A percentile compares a stretch with the other conserved stretches of the same genome.
Evolutionary conservation across 2,797 vertebrate genomes (phyloP).

Genomic region (Graptemys geographica): DNA sequence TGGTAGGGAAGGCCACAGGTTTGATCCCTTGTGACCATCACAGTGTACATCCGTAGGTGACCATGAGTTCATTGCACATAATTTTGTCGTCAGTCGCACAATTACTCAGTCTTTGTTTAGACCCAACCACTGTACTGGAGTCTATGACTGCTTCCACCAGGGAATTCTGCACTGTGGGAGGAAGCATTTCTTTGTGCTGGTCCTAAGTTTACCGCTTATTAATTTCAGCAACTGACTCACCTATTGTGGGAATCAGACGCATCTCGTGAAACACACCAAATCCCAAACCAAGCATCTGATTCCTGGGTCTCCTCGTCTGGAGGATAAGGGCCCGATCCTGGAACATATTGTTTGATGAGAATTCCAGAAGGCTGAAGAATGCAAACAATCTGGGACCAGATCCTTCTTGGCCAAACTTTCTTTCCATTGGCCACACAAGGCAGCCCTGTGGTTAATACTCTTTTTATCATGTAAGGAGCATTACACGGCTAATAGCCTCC

Average conservation of each 20-base stretch:
- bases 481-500: neutral
- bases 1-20: neutral
- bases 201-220: fast-evolving
- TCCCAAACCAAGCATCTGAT: neutral
- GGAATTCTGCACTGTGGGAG: neutral
- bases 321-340: neutral
- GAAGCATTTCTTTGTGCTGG: neutral
- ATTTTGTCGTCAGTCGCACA: neutral
- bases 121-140: fast-evolving
- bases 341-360: fast-evolving
- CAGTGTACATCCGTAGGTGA: fast-evolving
- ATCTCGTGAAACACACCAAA: fast-evolving
- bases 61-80: fast-evolving
- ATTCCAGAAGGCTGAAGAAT: neutral
- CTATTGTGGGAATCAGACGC: fast-evolving
- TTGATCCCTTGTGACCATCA: neutral
- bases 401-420: neutral
- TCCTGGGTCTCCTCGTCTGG: fast-evolving
- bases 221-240: neutral
- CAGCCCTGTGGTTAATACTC: fast-evolving
- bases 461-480: neutral
- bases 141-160: neutral
- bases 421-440: fast-evolving
- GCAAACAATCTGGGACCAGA: fast-evolving
- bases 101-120: neutral